Evolutionary conservation across 2,113 vertebrate species (phyloP).

Genomic region (Pristiophorus japonicus): DNA sequence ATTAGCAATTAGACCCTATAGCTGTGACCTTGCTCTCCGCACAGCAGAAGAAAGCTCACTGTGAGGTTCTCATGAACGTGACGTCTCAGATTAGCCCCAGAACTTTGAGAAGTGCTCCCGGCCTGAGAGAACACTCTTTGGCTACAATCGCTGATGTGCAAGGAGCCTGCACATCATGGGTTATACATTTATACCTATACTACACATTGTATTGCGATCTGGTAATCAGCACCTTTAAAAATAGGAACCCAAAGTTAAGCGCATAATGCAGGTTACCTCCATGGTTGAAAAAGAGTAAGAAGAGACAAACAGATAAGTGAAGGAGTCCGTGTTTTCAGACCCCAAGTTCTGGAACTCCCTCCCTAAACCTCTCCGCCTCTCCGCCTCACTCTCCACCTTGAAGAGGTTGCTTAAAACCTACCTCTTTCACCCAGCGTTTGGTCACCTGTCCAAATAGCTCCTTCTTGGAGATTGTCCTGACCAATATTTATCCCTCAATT

Average conservation of each 20-base stretch:
- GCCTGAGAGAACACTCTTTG: not conserved
- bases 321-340: not conserved
- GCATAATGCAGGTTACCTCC: not conserved
- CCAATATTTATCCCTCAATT: too few relatives aligned
- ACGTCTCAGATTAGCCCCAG: not conserved
- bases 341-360: not conserved
- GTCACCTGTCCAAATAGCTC: too few relatives aligned
- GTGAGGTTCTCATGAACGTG: not conserved
- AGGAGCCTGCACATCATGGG: not conserved
- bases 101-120: not conserved
- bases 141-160: not conserved
- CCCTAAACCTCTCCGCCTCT: not conserved
- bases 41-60: not conserved
- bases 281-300: not conserved
- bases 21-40: constrained; percentile 46
- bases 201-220: not conserved
- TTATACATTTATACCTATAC: not conserved
- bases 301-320: not conserved
- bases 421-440: too few relatives aligned
- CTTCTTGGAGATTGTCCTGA: too few relatives aligned
- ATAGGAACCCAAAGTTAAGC: not conserved
- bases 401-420: too few relatives aligned
- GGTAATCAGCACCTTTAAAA: not conserved
- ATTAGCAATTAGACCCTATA: constrained; percentile 54
- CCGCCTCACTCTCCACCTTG: too few relatives aligned